Conservation (phyloP, 2,888 invertebrate genomes). For the Clitarchus hookeri region DNA sequence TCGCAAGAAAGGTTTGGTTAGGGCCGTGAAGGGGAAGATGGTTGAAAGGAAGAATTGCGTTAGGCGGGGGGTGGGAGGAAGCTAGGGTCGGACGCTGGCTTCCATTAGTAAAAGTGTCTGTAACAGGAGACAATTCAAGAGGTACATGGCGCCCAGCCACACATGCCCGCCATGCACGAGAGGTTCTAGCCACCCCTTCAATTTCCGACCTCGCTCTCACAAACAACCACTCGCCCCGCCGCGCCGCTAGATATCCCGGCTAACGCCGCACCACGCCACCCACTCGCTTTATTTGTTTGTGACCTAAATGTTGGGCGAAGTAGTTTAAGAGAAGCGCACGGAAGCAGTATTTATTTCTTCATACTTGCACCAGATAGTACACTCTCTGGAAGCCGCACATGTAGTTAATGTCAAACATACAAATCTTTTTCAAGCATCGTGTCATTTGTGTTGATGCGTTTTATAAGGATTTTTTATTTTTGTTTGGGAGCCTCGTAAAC, state of each 20-base stretch:
- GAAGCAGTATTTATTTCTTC: not conserved
- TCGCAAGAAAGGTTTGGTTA: not conserved
- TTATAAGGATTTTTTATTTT: too few relatives aligned
- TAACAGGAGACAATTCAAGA: conserved; percentile 14
- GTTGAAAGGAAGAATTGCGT: too few relatives aligned
- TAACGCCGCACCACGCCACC: not conserved
- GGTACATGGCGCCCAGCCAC: not conserved
- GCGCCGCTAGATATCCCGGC: not conserved
- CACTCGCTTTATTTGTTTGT: not conserved
- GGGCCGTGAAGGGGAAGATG: not conserved
- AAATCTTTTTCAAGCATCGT: not conserved
- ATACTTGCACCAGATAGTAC: not conserved
- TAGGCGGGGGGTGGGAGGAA: not conserved
- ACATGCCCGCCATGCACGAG: not conserved
- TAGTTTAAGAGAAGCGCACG: not conserved
- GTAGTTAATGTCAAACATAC: not conserved
- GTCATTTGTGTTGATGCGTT: too few relatives aligned
- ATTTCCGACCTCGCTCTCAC: too few relatives aligned
- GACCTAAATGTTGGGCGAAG: not conserved
- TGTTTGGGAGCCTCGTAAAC: too few relatives aligned
- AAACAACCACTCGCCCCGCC: not conserved
- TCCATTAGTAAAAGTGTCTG: conserved; percentile 14
- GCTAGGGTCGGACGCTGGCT: not conserved
- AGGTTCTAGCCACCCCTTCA: not conserved
- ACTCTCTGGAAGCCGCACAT: not conserved